Conservation (phyloP, 2,888 invertebrate species). For the Hemithea aestivaria region DNA sequence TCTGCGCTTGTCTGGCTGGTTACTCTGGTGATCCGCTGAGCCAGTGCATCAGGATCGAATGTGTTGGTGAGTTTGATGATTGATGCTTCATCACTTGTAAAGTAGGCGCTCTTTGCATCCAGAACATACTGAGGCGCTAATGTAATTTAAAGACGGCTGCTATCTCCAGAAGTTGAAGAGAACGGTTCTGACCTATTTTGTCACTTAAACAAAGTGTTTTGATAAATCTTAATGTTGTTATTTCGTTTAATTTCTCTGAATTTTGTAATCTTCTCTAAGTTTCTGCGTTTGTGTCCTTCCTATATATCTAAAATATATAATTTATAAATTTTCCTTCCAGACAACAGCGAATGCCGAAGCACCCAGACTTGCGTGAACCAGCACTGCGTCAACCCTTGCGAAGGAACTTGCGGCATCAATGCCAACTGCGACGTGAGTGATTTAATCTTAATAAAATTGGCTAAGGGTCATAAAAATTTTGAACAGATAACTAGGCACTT, state of each 20-base stretch:
- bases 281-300: too few relatives aligned
- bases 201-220: too few relatives aligned
- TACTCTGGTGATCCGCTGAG: slow-evolving; percentile 89
- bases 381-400: slow-evolving; percentile 88
- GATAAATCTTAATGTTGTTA: too few relatives aligned
- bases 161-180: too few relatives aligned
- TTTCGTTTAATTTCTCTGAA: too few relatives aligned
- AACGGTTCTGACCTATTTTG: too few relatives aligned
- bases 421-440: slow-evolving; percentile 85
- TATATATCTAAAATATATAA: too few relatives aligned
- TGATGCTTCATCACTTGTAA: too few relatives aligned
- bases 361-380: slow-evolving; percentile 86
- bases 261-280: too few relatives aligned
- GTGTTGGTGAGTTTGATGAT: slow-evolving; percentile 83
- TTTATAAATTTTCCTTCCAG: slow-evolving; percentile 53
- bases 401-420: slow-evolving; percentile 85
- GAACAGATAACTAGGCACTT: background rate
- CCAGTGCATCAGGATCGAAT: slow-evolving; percentile 86
- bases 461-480: background rate
- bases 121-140: too few relatives aligned
- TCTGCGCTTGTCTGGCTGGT: slow-evolving; percentile 88
- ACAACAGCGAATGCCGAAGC: slow-evolving; percentile 86
- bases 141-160: too few relatives aligned
- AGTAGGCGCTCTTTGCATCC: too few relatives aligned
- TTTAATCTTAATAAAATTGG: background rate